A percentile compares a stretch with the other conserved stretches of the same genome.
Evolutionary conservation across 2,113 vertebrate genomes (phyloP).

Genomic region (Butastur rufipennis): DNA sequence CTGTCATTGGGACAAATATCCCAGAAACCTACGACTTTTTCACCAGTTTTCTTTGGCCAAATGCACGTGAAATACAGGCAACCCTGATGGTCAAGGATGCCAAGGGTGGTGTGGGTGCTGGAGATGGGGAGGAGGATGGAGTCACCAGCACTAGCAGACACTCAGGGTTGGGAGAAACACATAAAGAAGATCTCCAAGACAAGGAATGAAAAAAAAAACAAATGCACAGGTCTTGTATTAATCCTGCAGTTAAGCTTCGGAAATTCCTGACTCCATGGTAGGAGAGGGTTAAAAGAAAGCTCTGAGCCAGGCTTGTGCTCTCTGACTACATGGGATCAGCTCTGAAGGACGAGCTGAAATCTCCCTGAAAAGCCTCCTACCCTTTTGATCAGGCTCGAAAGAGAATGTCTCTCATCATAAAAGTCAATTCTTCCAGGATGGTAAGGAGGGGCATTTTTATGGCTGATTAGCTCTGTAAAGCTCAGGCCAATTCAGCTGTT

Average conservation of each 20-base stretch:
- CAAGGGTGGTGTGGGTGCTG: neutral
- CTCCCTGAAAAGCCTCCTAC: neutral
- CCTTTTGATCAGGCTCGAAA: neutral
- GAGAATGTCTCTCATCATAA: constrained; percentile 22
- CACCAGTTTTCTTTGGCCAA: neutral
- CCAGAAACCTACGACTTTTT: neutral
- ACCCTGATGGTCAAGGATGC: neutral
- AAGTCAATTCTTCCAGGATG: constrained; percentile 27
- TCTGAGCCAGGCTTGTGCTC: neutral
- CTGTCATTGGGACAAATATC: neutral
- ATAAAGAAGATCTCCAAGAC: neutral
- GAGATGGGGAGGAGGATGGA: neutral
- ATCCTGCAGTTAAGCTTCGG: neutral
- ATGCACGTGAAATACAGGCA: neutral
- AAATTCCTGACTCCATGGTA: neutral
- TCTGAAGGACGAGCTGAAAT: neutral
- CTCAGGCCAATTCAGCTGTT: neutral
- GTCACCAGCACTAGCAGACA: neutral
- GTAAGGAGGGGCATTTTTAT: constrained; percentile 30
- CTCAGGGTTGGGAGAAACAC: neutral
- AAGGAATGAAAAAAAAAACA: neutral
- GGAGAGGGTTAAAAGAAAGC: constrained; percentile 22
- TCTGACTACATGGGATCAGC: neutral
- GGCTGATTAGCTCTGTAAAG: constrained; percentile 19
- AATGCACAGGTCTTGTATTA: neutral